These are phyloP conservation scores for Gasterosteus nipponicus DNA, from an alignment of 2,113 vertebrate species.

Conservation along the genomic window DNA sequence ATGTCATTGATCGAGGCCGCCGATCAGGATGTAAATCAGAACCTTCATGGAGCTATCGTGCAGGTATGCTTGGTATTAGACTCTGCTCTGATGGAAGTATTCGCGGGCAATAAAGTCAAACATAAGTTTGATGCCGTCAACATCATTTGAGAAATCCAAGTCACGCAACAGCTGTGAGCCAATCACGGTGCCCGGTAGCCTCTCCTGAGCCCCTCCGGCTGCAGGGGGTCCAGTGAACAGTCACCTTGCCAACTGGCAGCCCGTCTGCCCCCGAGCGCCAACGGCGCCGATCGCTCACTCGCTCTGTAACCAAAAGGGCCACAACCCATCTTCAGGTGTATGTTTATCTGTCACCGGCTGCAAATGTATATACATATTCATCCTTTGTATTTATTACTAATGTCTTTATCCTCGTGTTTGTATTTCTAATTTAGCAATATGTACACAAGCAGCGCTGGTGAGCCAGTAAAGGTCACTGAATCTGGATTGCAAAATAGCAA, in stretches of 20 bases:
- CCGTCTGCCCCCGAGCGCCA: not conserved
- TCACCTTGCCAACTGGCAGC: constrained; percentile 22
- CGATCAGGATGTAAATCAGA: no score
- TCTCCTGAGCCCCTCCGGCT: constrained; percentile 33
- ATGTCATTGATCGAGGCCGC: no score
- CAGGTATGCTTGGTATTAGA: constrained; percentile 8
- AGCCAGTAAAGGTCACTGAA: not conserved
- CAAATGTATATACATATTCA: not conserved
- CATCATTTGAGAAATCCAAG: not conserved
- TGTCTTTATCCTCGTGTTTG: constrained; percentile 4
- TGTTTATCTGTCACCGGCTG: not conserved
- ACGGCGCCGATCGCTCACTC: not conserved
- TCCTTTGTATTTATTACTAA: no score
- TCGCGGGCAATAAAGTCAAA: constrained; percentile 8
- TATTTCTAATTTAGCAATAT: constrained; percentile 17
- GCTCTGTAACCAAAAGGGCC: not conserved
- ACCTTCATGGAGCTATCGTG: no score
- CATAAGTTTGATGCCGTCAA: constrained; percentile 21
- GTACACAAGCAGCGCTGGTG: not conserved
- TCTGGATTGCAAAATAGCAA: not conserved
- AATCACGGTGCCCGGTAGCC: not conserved
- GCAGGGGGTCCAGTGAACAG: not conserved
- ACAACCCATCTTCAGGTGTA: not conserved
- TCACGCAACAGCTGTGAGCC: constrained; percentile 30
- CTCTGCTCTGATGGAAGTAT: not conserved